A percentile compares a stretch with the other conserved stretches of the same genome.
These are phyloP conservation scores for Pipistrellus nathusii DNA, from an alignment of 2,797 vertebrate species.

Conservation along the genomic window DNA sequence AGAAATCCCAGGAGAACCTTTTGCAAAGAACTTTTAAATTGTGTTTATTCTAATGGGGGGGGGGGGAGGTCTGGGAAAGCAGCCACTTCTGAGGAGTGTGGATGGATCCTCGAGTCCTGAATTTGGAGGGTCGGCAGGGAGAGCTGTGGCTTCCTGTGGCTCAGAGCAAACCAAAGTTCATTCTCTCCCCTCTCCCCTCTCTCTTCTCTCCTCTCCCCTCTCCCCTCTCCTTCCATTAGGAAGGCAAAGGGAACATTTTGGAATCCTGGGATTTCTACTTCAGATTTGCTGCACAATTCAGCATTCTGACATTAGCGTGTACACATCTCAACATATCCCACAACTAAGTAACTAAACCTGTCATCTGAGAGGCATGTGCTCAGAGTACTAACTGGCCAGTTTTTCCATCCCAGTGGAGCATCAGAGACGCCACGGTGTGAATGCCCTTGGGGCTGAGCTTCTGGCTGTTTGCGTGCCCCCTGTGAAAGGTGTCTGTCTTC, in stretches of 20 bases:
- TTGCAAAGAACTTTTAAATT: not conserved
- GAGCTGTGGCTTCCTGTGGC: not conserved
- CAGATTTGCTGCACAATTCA: not conserved
- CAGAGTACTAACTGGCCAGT: fast-evolving
- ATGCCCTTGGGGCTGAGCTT: not conserved
- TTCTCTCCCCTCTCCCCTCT: not conserved
- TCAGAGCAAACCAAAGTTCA: not conserved
- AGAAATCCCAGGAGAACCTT: constrained; percentile 1
- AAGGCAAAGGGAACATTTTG: not conserved
- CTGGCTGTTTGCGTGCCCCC: not conserved
- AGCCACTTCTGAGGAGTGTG: not conserved
- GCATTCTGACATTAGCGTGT: not conserved
- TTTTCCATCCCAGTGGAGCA: not conserved
- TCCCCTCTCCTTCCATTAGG: not conserved
- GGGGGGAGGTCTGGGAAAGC: not conserved
- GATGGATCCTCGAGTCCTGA: not conserved
- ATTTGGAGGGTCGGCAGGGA: not conserved
- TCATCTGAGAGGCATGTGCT: not conserved
- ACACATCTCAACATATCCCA: too few species aligned
- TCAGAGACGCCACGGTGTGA: not conserved
- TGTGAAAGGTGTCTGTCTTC: not conserved
- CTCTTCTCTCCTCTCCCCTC: not conserved
- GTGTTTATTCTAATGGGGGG: not conserved
- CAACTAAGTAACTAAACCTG: not conserved
- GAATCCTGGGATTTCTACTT: not conserved